Percentiles rank a stretch among this genome's conserved stretches.
phyloP scores from a whole-genome alignment of 2,113 vertebrate genomes.

The Malurus melanocephalus region DNA sequence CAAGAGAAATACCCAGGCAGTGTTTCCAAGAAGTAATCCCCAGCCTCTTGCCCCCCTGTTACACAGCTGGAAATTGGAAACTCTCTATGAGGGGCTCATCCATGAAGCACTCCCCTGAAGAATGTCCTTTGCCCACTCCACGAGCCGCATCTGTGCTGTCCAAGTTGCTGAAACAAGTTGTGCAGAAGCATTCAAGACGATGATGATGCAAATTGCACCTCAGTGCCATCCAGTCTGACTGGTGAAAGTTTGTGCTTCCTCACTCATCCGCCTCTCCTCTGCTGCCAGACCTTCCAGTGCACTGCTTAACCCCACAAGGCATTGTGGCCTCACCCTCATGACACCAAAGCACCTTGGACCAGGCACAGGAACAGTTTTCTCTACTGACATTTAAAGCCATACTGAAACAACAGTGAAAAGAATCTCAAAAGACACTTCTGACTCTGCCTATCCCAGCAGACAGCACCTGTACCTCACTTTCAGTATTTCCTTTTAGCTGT shows the following conservation, averaged over 20 bases:
- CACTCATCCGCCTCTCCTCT: rapidly evolving
- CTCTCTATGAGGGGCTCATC: rapidly evolving
- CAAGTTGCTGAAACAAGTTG: neutral
- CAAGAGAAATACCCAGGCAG: neutral
- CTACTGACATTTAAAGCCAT: neutral
- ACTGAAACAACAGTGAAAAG: neutral
- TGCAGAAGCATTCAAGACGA: neutral
- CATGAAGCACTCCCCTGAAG: neutral
- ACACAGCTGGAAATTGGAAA: neutral
- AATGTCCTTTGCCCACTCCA: neutral
- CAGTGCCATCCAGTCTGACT: no score
- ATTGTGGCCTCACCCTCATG: neutral
- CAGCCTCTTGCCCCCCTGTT: neutral
- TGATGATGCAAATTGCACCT: neutral
- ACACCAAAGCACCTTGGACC: neutral
- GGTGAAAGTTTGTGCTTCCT: neutral
- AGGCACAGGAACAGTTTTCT: neutral
- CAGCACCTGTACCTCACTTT: neutral
- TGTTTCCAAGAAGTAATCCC: neutral
- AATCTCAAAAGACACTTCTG: neutral
- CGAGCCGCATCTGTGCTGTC: neutral
- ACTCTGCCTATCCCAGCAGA: neutral
- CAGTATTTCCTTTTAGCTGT: neutral
- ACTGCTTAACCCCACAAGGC: neutral
- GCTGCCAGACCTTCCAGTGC: neutral